A percentile compares a stretch with the other conserved stretches of the same genome.
phyloP scores from a whole-genome alignment of 1,140 invertebrate genomes.

The Formica selysi region DNA sequence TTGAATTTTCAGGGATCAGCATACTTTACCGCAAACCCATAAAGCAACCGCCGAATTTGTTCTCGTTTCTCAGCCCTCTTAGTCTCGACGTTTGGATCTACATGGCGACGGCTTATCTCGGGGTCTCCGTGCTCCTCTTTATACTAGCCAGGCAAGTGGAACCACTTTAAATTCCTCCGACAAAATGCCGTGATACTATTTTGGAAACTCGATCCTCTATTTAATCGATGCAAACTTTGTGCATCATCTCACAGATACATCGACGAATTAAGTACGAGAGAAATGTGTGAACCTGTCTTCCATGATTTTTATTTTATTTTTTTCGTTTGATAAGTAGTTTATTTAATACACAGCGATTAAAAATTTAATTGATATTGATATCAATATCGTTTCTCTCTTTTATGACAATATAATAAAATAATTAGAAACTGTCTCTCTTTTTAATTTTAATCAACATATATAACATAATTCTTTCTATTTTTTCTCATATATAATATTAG shows the following conservation, averaged over 20 bases:
- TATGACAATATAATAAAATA: not conserved
- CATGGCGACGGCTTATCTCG: conserved; percentile 97
- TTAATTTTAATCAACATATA: not conserved
- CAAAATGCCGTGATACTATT: conserved; percentile 58
- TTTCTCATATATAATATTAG: not conserved
- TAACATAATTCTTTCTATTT: not conserved
- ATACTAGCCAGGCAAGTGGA: conserved; percentile 94
- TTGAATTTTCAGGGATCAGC: conserved; percentile 89
- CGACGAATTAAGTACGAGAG: conserved; percentile 10
- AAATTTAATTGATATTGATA: conserved; percentile 16
- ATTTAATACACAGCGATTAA: not conserved
- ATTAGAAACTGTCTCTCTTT: not conserved
- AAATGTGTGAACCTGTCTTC: not conserved
- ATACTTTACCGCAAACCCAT: conserved; percentile 97
- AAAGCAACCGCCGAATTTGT: conserved; percentile 96
- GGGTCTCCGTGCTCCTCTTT: conserved; percentile 97
- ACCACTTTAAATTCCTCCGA: conserved; percentile 50
- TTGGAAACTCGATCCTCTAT: conserved; percentile 36
- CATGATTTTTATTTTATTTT: not conserved
- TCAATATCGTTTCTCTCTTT: not conserved
- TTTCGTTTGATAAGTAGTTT: not conserved
- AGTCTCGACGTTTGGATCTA: conserved; percentile 98
- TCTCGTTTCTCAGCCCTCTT: conserved; percentile 97
- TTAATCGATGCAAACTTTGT: conserved; percentile 38
- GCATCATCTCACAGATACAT: not conserved